Conservation (phyloP, 2,113 vertebrate species). For the Actenoides hombroni region DNA sequence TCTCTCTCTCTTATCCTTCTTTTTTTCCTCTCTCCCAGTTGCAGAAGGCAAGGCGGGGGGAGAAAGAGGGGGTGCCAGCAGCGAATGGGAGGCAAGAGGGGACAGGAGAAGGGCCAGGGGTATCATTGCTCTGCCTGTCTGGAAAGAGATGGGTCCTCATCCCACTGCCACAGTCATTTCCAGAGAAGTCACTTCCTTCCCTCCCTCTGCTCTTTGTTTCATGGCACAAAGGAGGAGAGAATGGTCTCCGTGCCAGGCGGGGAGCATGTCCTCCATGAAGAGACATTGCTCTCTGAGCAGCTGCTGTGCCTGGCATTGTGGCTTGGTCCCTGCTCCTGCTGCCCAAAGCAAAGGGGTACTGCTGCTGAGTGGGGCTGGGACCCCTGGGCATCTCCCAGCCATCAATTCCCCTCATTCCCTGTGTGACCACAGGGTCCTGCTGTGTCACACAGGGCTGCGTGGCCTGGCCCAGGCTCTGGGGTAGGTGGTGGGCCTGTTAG, state of each 20-base stretch:
- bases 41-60: neutral
- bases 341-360: neutral
- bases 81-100: neutral
- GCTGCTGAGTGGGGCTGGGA: neutral
- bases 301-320: neutral
- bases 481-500: neutral
- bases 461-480: neutral
- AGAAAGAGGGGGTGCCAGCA: neutral
- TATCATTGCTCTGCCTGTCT: neutral
- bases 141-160: conserved; percentile 29
- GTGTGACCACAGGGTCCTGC: neutral
- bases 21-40: neutral
- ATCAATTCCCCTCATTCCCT: neutral
- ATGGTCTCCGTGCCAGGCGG: neutral
- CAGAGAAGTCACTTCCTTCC: conserved; percentile 54
- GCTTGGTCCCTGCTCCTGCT: neutral
- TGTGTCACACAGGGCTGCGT: neutral
- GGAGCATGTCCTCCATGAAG: neutral
- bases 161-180: neutral
- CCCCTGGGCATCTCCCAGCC: neutral
- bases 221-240: neutral
- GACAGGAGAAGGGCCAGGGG: neutral
- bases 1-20: neutral
- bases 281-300: neutral
- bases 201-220: conserved; percentile 30